Percentiles rank a stretch among this genome's conserved stretches.
These are phyloP conservation scores for Ptiloglossa arizonensis DNA, from an alignment of 1,140 invertebrate genomes.

Conservation along the genomic window DNA sequence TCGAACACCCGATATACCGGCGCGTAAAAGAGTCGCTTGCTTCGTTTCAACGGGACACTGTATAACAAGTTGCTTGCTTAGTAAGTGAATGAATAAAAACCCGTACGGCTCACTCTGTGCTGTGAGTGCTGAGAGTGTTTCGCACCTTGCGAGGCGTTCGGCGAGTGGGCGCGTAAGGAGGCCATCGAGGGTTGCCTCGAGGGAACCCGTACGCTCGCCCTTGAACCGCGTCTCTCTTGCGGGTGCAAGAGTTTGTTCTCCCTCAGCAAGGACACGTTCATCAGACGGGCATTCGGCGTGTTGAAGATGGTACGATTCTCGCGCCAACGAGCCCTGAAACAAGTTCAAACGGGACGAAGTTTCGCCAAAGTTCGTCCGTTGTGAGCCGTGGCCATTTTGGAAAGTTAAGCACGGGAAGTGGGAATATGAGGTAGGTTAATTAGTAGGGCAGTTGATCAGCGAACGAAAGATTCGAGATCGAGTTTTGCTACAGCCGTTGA, in stretches of 20 bases:
- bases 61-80: conserved; percentile 79
- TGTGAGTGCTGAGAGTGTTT: conserved; percentile 81
- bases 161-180: conserved; percentile 90
- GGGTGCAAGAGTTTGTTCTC: conserved; percentile 91
- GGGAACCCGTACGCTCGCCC: conserved; percentile 88
- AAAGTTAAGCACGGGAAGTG: too few relatives aligned
- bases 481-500: too few relatives aligned
- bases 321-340: conserved; percentile 92
- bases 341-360: neutral
- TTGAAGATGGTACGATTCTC: conserved; percentile 97
- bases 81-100: conserved; percentile 82
- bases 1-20: conserved; percentile 46
- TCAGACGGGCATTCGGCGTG: conserved; percentile 94
- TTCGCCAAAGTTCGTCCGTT: too few relatives aligned
- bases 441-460: too few relatives aligned
- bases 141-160: conserved; percentile 89
- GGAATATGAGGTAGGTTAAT: too few relatives aligned
- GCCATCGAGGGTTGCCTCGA: conserved; percentile 91
- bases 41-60: conserved; percentile 69
- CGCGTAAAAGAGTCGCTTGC: conserved; percentile 65
- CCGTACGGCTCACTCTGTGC: conserved; percentile 79
- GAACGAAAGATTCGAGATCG: too few relatives aligned
- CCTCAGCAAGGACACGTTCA: conserved; percentile 92
- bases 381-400: too few relatives aligned
- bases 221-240: conserved; percentile 89